phyloP scores from a whole-genome alignment of 2,888 invertebrate genomes.

The Scaeva pyrastri region DNA sequence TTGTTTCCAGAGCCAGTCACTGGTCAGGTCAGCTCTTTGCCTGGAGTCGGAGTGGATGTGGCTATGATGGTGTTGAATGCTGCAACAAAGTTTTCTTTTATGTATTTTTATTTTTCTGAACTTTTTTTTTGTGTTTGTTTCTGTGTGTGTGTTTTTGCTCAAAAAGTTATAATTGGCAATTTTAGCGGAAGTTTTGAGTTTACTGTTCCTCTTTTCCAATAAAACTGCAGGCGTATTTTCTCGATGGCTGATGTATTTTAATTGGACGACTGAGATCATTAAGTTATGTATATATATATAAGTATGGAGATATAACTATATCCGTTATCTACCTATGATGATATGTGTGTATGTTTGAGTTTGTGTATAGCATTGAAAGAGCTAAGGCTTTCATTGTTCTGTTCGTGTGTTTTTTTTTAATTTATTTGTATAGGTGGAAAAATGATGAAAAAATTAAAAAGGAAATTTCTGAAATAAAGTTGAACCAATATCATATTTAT shows the following conservation, averaged over 20 bases:
- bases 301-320: not conserved
- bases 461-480: not conserved
- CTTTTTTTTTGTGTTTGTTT: conserved; percentile 18
- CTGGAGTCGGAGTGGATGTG: conserved; percentile 49
- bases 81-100: conserved; percentile 51
- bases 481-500: not conserved
- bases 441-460: conserved; percentile 17
- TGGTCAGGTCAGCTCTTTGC: conserved; percentile 21
- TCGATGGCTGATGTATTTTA: conserved; percentile 57
- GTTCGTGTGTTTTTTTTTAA: not conserved
- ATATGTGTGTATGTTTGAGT: not conserved
- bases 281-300: too few species aligned
- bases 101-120: conserved; percentile 35
- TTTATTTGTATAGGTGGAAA: not conserved
- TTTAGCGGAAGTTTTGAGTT: conserved; percentile 69
- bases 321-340: not conserved
- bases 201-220: conserved; percentile 41
- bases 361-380: not conserved
- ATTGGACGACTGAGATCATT: conserved; percentile 62
- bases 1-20: conserved; percentile 37
- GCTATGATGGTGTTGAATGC: conserved; percentile 44
- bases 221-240: conserved; percentile 46
- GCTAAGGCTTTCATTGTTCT: conserved; percentile 14
- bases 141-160: conserved; percentile 49
- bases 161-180: conserved; percentile 73